Evolutionary conservation across 2,797 vertebrate genomes (phyloP).

Genomic region (Capromys pilorides): DNA sequence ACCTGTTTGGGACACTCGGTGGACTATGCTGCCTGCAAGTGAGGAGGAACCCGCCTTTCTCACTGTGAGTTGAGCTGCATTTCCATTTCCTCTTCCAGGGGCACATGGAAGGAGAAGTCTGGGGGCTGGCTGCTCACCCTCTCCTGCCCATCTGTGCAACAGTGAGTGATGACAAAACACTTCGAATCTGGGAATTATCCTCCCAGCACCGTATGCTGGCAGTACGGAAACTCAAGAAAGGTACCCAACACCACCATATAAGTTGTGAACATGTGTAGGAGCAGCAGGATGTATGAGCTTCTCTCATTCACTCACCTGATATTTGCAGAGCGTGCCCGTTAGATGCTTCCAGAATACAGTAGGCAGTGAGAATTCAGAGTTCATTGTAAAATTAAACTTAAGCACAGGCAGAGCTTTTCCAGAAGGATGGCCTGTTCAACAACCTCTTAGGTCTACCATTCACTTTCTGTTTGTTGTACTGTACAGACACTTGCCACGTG

Average conservation of each 20-base stretch:
- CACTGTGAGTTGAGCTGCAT: background rate
- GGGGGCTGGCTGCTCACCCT: constrained; percentile 96
- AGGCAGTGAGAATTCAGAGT: background rate
- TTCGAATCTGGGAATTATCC: constrained; percentile 97
- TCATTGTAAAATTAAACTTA: background rate
- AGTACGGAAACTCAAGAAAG: constrained; percentile 98
- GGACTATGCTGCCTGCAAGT: background rate
- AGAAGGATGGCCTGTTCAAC: background rate
- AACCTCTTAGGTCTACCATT: background rate
- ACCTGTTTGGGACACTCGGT: background rate
- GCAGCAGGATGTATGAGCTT: background rate
- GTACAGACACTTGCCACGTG: constrained; percentile 56
- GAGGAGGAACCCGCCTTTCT: background rate
- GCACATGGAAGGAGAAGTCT: constrained; percentile 98
- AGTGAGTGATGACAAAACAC: constrained; percentile 96
- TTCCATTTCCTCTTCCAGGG: constrained; percentile 86
- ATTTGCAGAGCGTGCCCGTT: background rate
- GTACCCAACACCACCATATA: constrained; percentile 79
- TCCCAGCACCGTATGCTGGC: constrained; percentile 98
- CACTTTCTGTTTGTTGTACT: constrained; percentile 30
- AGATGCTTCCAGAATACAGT: background rate
- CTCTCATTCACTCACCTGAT: background rate
- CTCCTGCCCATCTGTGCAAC: constrained; percentile 97
- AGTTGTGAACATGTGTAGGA: background rate
- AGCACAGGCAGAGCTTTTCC: background rate